Base-by-base conservation (phyloP, 2,888 invertebrate species). In the Ormyrus pomaceus region DNA sequence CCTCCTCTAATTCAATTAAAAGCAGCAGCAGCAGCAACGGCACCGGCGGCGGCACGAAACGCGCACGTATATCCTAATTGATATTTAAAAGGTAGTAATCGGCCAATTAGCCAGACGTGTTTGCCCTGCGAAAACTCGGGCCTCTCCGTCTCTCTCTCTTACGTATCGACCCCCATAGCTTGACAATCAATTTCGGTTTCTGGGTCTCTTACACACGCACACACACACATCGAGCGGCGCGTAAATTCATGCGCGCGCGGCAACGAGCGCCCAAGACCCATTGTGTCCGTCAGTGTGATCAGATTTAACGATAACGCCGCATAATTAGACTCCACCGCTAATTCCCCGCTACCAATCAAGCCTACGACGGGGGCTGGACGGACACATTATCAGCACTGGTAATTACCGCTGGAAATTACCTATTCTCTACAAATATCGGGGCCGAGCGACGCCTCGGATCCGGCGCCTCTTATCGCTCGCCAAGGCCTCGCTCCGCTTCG, bases 321-420 rank as follows among this genome's bases (percentile, higher is more conserved):
- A 86, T 88, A 89, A 88, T 89, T 88, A 88, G 87, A 88, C 87
- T 86, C 83, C 82, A 84, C 83, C 86, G 86, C 87, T 88, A 88
- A 89, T 88, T 87, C 86, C 85, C 84, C 83, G 83, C 86, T 85
- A 86, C 87, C 86, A 87, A 88, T 88, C 87, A 84, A 84, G 66
- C 59, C 19, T 19, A 19, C 19, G 19, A 19, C 46, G 65, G 9
- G 61, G 45, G 46, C 46, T 13, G 45, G 34, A 10, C 13, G n/a
- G 53, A 1, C 4, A 85, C 84, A 86, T 85, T 87, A 87, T 88
- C 87, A 85, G 82, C 81, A 82, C 84, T 83, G 84, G 85, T 86
- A 89, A 89, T 89, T 89, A 88, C 86, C 85, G 83, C 80, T 83
- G 84, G 76, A 85, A 88, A 88, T 89, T 85, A 87, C 85, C 87